Conservation (phyloP, 1,140 invertebrate genomes). For the Neoseiulus cucumeris region DNA sequence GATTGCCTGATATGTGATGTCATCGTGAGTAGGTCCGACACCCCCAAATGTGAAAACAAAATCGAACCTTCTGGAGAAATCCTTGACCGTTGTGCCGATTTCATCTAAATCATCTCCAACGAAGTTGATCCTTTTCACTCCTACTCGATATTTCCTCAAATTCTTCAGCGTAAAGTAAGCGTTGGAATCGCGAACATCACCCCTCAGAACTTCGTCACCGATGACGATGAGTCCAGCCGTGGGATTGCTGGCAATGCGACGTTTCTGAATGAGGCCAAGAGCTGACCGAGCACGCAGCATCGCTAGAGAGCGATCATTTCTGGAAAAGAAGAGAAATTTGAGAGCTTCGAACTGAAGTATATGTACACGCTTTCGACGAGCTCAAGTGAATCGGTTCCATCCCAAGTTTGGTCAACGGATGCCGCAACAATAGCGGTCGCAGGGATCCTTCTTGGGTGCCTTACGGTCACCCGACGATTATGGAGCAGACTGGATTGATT, state of each 20-base stretch:
- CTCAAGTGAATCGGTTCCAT: too few relatives aligned
- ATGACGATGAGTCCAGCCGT: conserved; percentile 37
- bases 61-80: conserved; percentile 38
- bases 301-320: too few relatives aligned
- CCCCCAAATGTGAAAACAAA: conserved; percentile 57
- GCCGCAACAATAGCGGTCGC: too few relatives aligned
- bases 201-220: conserved; percentile 68
- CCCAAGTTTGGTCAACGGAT: too few relatives aligned
- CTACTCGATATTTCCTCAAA: conserved; percentile 42
- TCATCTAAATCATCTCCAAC: conserved; percentile 44
- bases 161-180: conserved; percentile 43
- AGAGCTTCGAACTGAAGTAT: too few relatives aligned
- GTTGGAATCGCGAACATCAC: conserved; percentile 50
- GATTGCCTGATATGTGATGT: conserved; percentile 56
- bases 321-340: too few relatives aligned
- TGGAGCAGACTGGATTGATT: too few relatives aligned
- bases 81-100: conserved; percentile 44
- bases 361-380: too few relatives aligned
- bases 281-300: too few relatives aligned
- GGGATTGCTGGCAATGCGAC: neutral
- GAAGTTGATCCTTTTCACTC: conserved; percentile 45
- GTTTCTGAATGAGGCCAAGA: neutral
- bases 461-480: too few relatives aligned
- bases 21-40: conserved; percentile 65
- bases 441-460: too few relatives aligned